Percentiles rank a stretch among this genome's conserved stretches.
Conservation (phyloP, 2,888 invertebrate genomes). For the Pseudoips prasinana region DNA sequence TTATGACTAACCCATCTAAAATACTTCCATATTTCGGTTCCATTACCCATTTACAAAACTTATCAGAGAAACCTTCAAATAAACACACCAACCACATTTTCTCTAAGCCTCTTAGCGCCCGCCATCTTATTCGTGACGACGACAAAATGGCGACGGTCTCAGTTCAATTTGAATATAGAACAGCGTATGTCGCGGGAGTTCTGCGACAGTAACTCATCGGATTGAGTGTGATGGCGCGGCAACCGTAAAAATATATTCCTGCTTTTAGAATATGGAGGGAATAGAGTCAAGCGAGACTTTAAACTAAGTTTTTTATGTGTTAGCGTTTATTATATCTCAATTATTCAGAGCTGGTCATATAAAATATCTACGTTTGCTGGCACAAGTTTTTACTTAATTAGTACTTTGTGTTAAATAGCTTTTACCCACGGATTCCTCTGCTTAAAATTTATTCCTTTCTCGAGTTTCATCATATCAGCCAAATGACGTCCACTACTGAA, state of each 20-base stretch:
- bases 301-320: background rate
- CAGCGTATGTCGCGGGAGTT: conserved; percentile 79
- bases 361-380: too few species aligned
- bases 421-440: too few species aligned
- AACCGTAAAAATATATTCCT: conserved; percentile 78
- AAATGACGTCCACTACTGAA: too few species aligned
- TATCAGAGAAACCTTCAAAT: conserved; percentile 35
- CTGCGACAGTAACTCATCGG: conserved; percentile 77
- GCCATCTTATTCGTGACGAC: conserved; percentile 70
- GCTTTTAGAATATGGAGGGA: conserved; percentile 45
- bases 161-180: conserved; percentile 80
- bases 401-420: too few species aligned
- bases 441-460: too few species aligned
- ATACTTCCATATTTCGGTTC: too few species aligned
- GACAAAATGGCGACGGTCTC: conserved; percentile 74
- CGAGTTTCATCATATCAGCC: too few species aligned
- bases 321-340: background rate
- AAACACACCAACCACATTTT: conserved; percentile 51
- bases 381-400: too few species aligned
- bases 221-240: conserved; percentile 74
- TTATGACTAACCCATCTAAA: too few species aligned
- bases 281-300: conserved; percentile 29
- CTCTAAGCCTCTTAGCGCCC: conserved; percentile 57
- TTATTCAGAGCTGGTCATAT: background rate
- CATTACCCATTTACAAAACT: background rate